phyloP scores from a whole-genome alignment of 2,113 vertebrate species.

The Prionailurus viverrinus region DNA sequence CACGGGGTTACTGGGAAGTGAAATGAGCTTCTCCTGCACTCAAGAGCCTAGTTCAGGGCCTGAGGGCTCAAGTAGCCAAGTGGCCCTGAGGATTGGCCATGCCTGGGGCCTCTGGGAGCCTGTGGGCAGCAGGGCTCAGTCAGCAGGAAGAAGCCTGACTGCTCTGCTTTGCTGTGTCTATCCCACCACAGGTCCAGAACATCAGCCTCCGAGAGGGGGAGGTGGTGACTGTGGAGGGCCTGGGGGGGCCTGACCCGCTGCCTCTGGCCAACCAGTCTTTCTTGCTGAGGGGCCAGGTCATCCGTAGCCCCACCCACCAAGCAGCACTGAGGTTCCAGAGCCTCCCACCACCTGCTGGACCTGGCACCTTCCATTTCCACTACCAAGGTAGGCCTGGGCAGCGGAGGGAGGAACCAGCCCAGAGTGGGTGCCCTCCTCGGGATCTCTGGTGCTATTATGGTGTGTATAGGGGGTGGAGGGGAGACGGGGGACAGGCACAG shows the following conservation, averaged over 20 bases:
- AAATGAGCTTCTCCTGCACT: background rate
- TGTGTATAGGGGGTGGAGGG: rapidly evolving
- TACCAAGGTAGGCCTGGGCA: slow-evolving; percentile 92
- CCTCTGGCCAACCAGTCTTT: slow-evolving; percentile 97
- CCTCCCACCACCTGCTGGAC: slow-evolving; percentile 84
- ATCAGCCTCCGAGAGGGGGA: slow-evolving; percentile 95
- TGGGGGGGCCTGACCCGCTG: slow-evolving; percentile 89
- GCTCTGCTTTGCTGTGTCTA: slow-evolving; percentile 16
- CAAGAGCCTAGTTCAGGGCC: background rate
- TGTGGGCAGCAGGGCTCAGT: background rate
- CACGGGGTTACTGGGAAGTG: background rate
- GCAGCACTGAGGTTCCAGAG: slow-evolving; percentile 93
- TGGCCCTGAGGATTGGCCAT: background rate
- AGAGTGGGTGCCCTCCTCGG: background rate
- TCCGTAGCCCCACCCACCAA: slow-evolving; percentile 95
- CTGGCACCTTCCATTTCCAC: slow-evolving; percentile 91
- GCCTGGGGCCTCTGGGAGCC: background rate
- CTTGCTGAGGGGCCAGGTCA: slow-evolving; percentile 94
- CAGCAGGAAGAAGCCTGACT: slow-evolving; percentile 36
- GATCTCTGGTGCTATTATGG: background rate
- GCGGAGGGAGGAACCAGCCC: background rate
- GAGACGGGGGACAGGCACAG: background rate
- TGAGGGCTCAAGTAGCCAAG: too few relatives aligned
- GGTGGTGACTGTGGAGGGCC: slow-evolving; percentile 91
- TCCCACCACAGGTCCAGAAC: slow-evolving; percentile 91